Conservation (phyloP, 2,888 invertebrate genomes). For the Uropetala carovei region DNA sequence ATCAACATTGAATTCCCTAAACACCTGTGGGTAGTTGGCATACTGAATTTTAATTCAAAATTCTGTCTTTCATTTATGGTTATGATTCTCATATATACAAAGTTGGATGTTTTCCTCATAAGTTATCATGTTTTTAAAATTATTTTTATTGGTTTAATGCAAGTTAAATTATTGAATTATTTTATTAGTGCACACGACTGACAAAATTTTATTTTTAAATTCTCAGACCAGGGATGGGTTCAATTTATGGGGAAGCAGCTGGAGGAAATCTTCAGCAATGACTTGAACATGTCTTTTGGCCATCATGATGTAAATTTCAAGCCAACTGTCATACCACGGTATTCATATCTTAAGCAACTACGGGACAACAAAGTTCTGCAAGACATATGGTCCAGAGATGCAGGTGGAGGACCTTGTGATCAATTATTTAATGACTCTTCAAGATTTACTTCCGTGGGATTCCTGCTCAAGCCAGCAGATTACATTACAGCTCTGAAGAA, state of each 20-base stretch:
- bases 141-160: not conserved
- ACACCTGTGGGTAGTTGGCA: too few species aligned
- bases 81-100: too few species aligned
- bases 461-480: not conserved
- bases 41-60: too few species aligned
- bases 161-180: not conserved
- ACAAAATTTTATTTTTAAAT: not conserved
- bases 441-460: not conserved
- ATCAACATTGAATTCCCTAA: too few species aligned
- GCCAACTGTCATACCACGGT: not conserved
- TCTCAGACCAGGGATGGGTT: not conserved
- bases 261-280: not conserved
- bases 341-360: constrained; percentile 24
- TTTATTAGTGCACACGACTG: not conserved
- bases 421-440: not conserved
- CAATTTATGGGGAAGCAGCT: constrained; percentile 16
- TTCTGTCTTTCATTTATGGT: too few species aligned
- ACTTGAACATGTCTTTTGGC: too few species aligned
- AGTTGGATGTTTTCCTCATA: too few species aligned
- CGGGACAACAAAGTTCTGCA: not conserved
- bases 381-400: not conserved
- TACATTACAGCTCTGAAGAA: not conserved
- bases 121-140: not conserved
- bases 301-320: not conserved
- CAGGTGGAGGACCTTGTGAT: not conserved